Conservation (phyloP, 2,113 vertebrate species). For the Engystomops pustulosus region DNA sequence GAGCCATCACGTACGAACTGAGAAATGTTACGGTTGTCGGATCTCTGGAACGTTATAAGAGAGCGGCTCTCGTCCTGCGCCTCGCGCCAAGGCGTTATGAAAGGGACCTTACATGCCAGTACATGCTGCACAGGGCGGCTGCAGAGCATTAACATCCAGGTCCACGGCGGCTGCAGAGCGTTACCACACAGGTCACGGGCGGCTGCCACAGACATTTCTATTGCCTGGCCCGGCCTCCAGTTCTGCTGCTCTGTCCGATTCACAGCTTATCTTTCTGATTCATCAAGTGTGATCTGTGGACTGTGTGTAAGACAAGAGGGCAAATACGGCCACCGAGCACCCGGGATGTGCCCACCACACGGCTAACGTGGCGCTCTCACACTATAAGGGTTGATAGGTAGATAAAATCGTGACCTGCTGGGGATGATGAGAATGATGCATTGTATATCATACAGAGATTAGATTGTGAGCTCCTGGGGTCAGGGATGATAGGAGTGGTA, state of each 20-base stretch:
- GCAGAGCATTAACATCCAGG: no score
- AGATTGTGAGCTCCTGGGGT: no score
- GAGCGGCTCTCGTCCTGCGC: no score
- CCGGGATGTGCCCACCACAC: not conserved
- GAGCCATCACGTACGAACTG: no score
- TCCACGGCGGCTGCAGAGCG: not conserved
- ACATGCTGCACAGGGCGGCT: not conserved
- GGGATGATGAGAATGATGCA: no score
- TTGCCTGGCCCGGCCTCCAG: not conserved
- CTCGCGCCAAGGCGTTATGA: no score
- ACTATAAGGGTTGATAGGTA: no score
- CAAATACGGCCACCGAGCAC: not conserved
- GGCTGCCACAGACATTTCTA: not conserved
- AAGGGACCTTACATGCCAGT: not conserved
- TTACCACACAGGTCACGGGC: not conserved
- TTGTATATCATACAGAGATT: no score
- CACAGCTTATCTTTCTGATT: not conserved
- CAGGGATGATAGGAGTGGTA: no score
- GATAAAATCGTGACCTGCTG: no score
- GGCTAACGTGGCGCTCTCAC: not conserved
- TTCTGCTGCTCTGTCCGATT: not conserved
- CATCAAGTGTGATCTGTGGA: not conserved
- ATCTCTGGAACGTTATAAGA: no score
- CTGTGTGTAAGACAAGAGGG: slow-evolving; percentile 1
- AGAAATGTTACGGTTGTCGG: no score